Evolutionary conservation across 2,888 invertebrate species (phyloP).

Genomic region (Watsonalla binaria): DNA sequence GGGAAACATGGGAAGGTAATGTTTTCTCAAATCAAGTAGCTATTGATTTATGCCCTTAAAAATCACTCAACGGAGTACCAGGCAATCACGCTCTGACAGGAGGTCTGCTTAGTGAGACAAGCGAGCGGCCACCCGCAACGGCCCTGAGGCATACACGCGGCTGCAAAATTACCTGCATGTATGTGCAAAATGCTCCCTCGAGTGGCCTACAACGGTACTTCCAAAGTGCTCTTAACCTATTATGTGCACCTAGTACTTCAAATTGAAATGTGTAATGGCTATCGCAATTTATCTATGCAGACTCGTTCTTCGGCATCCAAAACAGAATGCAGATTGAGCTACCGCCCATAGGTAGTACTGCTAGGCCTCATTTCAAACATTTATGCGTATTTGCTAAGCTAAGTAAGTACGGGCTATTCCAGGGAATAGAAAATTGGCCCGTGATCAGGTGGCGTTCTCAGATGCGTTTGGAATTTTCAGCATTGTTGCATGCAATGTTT

Average conservation of each 20-base stretch:
- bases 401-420: background rate
- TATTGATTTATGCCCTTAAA: slow-evolving; percentile 9
- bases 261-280: background rate
- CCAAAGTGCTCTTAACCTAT: slow-evolving; percentile 16
- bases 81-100: slow-evolving; percentile 47
- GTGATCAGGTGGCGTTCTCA: background rate
- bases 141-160: slow-evolving; percentile 64
- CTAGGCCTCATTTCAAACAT: background rate
- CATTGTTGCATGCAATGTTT: background rate
- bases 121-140: slow-evolving; percentile 59
- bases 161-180: slow-evolving; percentile 34
- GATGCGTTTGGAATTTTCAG: background rate
- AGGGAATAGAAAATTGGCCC: background rate
- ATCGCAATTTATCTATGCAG: background rate
- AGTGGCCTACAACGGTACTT: slow-evolving; percentile 44
- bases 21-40: too few species aligned
- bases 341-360: background rate
- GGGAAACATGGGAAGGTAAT: too few species aligned
- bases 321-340: background rate
- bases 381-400: background rate
- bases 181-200: slow-evolving; percentile 27
- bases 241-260: slow-evolving; percentile 38
- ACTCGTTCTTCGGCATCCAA: background rate
- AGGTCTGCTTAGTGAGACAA: slow-evolving; percentile 50
- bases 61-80: slow-evolving; percentile 41